Base-by-base conservation (phyloP, 2,888 invertebrate genomes). In the Drosophila ustulata region DNA sequence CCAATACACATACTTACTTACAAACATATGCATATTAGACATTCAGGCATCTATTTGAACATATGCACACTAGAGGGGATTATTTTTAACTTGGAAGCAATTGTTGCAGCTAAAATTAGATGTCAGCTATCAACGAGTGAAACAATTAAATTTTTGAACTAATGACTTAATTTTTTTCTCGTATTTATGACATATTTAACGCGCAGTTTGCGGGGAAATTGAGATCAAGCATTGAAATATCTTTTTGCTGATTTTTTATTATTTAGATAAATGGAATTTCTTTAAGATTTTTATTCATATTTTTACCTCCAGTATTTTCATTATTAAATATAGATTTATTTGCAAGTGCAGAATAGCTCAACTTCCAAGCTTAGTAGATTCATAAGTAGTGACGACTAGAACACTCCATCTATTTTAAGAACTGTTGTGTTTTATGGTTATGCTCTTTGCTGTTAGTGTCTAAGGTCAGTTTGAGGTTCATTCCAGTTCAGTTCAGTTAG, bases 391-490 rank as follows among this genome's bases (percentile, higher is more conserved):
- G 8, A 8, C 25, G 26, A 13, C 28, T 25, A 47, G 28, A 28
- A 47, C 4, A 49, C 30, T 18, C 11, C 11, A 23, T n/a, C 18
- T 32, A 9, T 32, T 46, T 53, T 13, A 18, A 3, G 49, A 41
- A 30, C 9, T 28, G 5, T 3, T 13, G 6, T 34, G 7, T 39
- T 26, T 39, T 50, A 7, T 52, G 34, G 30, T 30, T 18, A 2
- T 25, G 7, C n/a, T 41, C 6, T 49, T 34, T 45, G n/a, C 32
- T 41, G 23, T 9, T 53, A 52, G 72, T 77, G 75, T 65, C 78
- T 77, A 58, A 77, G 75, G 75, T 75, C 73, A 75, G 75, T 75
- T 76, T 49, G 47, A 37, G 61, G 61, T 70, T 74, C 66, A 66
- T 55, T 62, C 69, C 23, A 50, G 52, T 68, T 73, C 63, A 68